Evolutionary conservation across 2,797 vertebrate genomes (phyloP).

Genomic region (Arctocebus calabarensis): DNA sequence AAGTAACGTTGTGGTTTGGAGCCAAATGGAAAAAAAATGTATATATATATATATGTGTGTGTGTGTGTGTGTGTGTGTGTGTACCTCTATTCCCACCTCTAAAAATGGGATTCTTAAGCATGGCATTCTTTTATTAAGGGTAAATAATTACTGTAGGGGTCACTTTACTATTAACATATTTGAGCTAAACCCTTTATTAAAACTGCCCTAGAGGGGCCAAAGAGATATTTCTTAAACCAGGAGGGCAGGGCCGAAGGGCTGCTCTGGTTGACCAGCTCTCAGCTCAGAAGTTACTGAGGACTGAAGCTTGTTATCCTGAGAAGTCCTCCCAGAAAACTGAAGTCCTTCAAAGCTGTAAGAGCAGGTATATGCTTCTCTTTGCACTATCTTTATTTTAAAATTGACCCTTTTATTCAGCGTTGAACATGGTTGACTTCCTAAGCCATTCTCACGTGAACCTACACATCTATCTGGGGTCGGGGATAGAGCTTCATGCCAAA

Average conservation of each 20-base stretch:
- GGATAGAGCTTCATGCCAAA: neutral
- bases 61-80: too few species aligned
- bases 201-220: neutral
- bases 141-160: neutral
- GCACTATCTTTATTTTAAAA: neutral
- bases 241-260: neutral
- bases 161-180: neutral
- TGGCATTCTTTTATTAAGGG: neutral
- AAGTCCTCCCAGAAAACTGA: neutral
- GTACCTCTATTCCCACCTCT: too few species aligned
- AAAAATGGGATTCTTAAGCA: neutral
- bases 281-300: neutral
- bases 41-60: too few species aligned
- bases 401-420: neutral
- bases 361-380: neutral
- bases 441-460: neutral
- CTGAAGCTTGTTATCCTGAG: neutral
- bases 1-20: conserved; percentile 17
- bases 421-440: neutral
- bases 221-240: neutral
- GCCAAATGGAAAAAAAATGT: neutral
- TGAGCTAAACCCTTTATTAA: neutral
- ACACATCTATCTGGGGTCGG: neutral
- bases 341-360: neutral
- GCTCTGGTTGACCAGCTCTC: neutral